phyloP scores from a whole-genome alignment of 2,888 invertebrate species.

The Andrena haemorrhoa region DNA sequence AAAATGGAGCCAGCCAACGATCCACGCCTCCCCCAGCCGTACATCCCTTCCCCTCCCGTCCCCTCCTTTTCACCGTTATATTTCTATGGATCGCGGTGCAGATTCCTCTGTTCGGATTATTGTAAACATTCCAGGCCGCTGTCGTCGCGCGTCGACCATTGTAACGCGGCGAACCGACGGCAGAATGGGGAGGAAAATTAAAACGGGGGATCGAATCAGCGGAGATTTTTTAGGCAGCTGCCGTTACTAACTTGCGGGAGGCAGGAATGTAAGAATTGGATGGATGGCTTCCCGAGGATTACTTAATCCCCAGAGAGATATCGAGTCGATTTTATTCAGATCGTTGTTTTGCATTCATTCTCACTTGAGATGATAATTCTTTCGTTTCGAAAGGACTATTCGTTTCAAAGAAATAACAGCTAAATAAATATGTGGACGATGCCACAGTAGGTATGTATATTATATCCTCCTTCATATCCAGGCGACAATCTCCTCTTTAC shows the following conservation, averaged over 20 bases:
- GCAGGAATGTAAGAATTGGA: too few relatives aligned
- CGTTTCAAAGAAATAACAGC: too few relatives aligned
- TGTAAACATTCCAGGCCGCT: slow-evolving; percentile 49
- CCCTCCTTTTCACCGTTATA: background rate
- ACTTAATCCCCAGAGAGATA: too few relatives aligned
- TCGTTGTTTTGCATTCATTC: too few relatives aligned
- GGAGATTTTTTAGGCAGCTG: background rate
- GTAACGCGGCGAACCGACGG: slow-evolving; percentile 2
- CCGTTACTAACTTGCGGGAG: background rate
- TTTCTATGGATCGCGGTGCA: slow-evolving; percentile 35
- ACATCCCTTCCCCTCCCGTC: background rate
- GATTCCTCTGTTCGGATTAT: slow-evolving; percentile 52
- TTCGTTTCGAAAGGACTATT: too few relatives aligned
- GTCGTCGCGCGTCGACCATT: slow-evolving; percentile 31
- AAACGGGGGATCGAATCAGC: slow-evolving; percentile 31
- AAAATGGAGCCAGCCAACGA: slow-evolving; percentile 55
- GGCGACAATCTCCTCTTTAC: too few relatives aligned
- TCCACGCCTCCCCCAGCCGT: slow-evolving; percentile 15
- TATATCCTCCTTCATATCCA: too few relatives aligned
- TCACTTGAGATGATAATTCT: too few relatives aligned
- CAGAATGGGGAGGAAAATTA: slow-evolving; percentile 20
- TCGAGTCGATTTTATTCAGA: too few relatives aligned
- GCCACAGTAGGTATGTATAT: too few relatives aligned
- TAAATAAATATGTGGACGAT: too few relatives aligned
- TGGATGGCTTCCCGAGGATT: too few relatives aligned